phyloP scores from a whole-genome alignment of 2,888 invertebrate genomes.

The Craniophora ligustri region DNA sequence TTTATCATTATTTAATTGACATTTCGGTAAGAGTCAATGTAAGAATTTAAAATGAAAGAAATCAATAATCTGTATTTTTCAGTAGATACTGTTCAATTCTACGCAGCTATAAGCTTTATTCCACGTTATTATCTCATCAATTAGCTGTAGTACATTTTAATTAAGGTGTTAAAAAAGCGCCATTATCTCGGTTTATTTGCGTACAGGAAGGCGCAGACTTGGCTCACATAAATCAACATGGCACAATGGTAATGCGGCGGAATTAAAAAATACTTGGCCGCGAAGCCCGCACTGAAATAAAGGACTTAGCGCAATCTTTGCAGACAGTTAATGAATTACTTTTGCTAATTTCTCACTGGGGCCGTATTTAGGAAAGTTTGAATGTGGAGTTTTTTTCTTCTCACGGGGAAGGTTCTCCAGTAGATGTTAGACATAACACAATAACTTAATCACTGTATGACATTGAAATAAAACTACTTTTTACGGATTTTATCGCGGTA shows the following conservation, averaged over 20 bases:
- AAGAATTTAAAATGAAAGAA: no score
- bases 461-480: no score
- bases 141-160: conserved; percentile 78
- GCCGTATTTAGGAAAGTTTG: conserved; percentile 57
- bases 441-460: no score
- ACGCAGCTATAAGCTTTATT: conserved; percentile 22
- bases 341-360: conserved; percentile 80
- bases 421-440: no score
- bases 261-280: conserved; percentile 85
- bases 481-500: no score
- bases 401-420: not conserved
- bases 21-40: no score
- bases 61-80: no score
- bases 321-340: conserved; percentile 86
- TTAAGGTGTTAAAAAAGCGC: conserved; percentile 82
- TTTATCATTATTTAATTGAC: no score
- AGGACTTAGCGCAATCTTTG: conserved; percentile 84
- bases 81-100: no score
- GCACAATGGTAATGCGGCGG: conserved; percentile 85
- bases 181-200: conserved; percentile 82
- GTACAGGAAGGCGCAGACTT: conserved; percentile 57
- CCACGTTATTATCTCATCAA: conserved; percentile 64
- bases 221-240: conserved; percentile 78
- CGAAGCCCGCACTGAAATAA: conserved; percentile 78
- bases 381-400: not conserved